Evolutionary conservation across 1,140 invertebrate species (phyloP).

Genomic region (Danaus plexippus): DNA sequence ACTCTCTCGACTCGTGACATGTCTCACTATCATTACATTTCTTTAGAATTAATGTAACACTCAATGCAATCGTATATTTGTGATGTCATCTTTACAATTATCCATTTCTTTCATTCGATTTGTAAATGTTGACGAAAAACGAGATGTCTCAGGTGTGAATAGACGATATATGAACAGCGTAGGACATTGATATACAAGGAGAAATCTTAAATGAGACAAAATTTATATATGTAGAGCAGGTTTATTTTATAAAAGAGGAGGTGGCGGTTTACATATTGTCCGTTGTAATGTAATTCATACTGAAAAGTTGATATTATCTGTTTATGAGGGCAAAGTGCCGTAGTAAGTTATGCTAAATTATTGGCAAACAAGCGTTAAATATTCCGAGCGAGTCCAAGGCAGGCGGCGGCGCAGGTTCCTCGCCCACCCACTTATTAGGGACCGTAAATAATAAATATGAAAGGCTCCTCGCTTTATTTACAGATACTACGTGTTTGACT

Average conservation of each 20-base stretch:
- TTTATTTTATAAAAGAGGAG: too few species aligned
- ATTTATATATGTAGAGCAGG: too few species aligned
- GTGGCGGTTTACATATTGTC: too few species aligned
- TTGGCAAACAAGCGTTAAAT: slow-evolving; percentile 43
- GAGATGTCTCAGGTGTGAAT: too few species aligned
- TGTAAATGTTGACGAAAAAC: too few species aligned
- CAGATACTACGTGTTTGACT: slow-evolving; percentile 47
- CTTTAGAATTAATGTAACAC: too few species aligned
- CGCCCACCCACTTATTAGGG: slow-evolving; percentile 49
- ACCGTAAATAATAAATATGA: slow-evolving; percentile 64
- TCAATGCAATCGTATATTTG: background rate
- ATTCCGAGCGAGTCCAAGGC: slow-evolving; percentile 45
- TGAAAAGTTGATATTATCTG: slow-evolving; percentile 6
- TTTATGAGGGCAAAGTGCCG: slow-evolving; percentile 8
- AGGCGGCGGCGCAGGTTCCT: slow-evolving; percentile 35
- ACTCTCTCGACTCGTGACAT: background rate
- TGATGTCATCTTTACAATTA: too few species aligned
- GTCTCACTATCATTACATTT: background rate
- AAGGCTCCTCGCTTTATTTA: slow-evolving; percentile 57
- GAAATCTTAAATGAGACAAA: too few species aligned
- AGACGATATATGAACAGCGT: too few species aligned
- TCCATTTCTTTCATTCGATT: too few species aligned
- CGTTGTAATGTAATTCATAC: background rate
- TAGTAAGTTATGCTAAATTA: slow-evolving; percentile 20
- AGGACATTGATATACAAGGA: too few species aligned